A percentile compares a stretch with the other conserved stretches of the same genome.
phyloP scores from a whole-genome alignment of 2,113 vertebrate genomes.

The Campylorhamphus procurvoides region DNA sequence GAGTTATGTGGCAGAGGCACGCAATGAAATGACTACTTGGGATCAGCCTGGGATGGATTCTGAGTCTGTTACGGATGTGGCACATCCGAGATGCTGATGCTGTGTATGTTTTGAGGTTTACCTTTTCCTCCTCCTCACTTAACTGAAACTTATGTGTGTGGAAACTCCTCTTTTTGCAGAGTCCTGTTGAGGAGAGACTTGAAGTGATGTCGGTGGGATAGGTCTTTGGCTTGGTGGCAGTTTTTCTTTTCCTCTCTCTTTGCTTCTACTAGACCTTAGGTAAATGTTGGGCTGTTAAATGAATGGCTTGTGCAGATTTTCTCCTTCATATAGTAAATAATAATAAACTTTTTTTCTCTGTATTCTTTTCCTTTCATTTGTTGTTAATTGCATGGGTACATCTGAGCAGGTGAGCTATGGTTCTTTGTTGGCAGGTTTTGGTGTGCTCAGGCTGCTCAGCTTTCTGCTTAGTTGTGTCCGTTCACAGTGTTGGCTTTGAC shows the following conservation, averaged over 20 bases:
- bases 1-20: fast-evolving
- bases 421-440: background rate
- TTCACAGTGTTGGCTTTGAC: background rate
- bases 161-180: background rate
- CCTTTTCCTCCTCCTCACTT: background rate
- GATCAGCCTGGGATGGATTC: background rate
- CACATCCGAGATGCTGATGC: background rate
- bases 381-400: background rate
- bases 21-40: background rate
- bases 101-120: background rate
- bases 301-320: background rate
- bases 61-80: fast-evolving
- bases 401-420: background rate
- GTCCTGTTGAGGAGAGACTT: background rate
- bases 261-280: background rate
- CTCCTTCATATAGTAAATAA: background rate
- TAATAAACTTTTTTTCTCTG: background rate
- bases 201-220: background rate
- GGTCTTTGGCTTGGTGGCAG: background rate
- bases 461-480: background rate
- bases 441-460: background rate
- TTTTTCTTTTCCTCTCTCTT: background rate
- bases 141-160: background rate
- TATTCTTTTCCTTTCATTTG: background rate
- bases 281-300: background rate